Percentiles rank a stretch among this genome's conserved stretches.
Conservation (phyloP, 2,113 vertebrate species). For the Erythrocercus mccallii region DNA sequence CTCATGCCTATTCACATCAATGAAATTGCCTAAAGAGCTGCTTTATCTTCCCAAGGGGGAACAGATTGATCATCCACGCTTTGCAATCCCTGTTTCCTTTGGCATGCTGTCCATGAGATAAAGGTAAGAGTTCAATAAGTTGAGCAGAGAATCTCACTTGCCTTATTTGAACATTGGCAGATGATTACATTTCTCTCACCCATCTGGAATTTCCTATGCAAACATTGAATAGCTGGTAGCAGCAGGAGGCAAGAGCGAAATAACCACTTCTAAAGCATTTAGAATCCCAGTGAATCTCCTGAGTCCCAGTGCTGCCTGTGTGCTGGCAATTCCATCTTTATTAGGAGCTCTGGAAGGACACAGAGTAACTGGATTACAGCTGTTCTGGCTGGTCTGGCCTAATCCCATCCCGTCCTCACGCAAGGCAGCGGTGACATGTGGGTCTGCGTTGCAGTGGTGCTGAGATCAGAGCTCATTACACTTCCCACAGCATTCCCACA, state of each 20-base stretch:
- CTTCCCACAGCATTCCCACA: rapidly evolving
- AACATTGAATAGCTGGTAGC: neutral
- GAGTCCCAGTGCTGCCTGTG: rapidly evolving
- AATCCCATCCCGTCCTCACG: rapidly evolving
- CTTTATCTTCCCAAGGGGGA: neutral
- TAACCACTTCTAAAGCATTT: neutral
- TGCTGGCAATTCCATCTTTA: neutral
- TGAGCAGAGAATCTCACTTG: neutral
- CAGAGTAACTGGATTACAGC: neutral
- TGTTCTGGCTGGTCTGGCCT: neutral
- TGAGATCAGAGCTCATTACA: neutral
- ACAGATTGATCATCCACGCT: neutral
- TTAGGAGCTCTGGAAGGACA: neutral
- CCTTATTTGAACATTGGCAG: neutral
- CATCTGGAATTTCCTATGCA: neutral
- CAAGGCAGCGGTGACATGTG: neutral
- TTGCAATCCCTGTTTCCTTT: neutral
- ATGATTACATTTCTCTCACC: neutral
- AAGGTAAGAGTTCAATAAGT: neutral
- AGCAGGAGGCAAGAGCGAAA: neutral
- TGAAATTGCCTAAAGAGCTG: neutral
- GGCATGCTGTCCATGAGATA: neutral
- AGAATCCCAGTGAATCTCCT: neutral
- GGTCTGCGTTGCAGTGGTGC: rapidly evolving
- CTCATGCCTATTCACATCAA: neutral